Conservation (phyloP, 2,797 vertebrate genomes). For the Ciconia nigra region DNA sequence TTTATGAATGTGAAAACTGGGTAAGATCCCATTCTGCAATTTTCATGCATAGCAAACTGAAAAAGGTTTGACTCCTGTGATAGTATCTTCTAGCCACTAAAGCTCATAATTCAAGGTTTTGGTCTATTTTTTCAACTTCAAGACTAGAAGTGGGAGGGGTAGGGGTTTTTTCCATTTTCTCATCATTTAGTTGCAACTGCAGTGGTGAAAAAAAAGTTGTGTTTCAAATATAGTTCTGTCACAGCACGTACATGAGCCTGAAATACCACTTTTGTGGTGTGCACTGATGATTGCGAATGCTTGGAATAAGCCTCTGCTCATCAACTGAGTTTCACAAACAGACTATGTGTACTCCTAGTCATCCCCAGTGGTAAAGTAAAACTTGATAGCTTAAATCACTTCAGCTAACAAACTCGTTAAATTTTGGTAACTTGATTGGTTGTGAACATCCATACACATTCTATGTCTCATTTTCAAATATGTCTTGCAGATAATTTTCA, state of each 20-base stretch:
- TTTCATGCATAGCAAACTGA: background rate
- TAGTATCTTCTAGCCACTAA: background rate
- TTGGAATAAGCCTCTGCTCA: background rate
- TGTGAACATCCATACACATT: background rate
- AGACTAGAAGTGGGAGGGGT: background rate
- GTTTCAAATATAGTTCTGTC: background rate
- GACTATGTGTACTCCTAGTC: background rate
- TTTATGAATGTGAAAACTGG: constrained; percentile 41
- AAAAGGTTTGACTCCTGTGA: background rate
- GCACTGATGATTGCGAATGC: background rate
- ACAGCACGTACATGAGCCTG: background rate
- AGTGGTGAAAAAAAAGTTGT: background rate
- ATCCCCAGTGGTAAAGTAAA: background rate
- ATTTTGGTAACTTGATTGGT: background rate
- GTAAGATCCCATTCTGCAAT: constrained; percentile 5
- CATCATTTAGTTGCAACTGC: background rate
- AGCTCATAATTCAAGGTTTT: background rate
- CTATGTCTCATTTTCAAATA: background rate
- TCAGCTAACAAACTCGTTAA: background rate
- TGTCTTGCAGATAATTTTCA: background rate
- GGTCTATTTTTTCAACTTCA: background rate
- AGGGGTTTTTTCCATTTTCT: background rate
- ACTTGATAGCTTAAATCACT: background rate
- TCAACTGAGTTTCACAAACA: background rate
- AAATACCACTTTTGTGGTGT: background rate